Base-by-base conservation (phyloP, 2,888 invertebrate species). In the Furcula furcula region DNA sequence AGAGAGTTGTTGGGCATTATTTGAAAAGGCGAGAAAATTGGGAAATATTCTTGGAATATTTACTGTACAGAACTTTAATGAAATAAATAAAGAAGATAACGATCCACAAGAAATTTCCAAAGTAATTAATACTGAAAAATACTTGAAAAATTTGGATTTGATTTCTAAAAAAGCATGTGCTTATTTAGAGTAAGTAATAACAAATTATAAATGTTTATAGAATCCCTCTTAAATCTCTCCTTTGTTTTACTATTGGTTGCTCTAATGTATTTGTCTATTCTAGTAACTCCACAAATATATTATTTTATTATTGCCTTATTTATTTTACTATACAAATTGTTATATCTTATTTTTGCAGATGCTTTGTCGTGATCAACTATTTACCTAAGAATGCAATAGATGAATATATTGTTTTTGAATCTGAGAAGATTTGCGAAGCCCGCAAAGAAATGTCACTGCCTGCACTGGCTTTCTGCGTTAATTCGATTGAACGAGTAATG, bases 21-120 rank as follows among this genome's bases (percentile, higher is more conserved):
- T 75, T 2, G 61, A 52, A 34, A 60, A 67, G 26, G 62, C 43
- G n/a, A 28, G 38, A 3, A 63, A 66, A 44, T 50, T 65, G 33
- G 74, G 69, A 7, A 47, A 61, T 15, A 44, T 76, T 33, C 34
- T 53, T 12, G 70, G 74, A n/a, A 60, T 76, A 37, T 71, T 71
- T 36, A 42, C 73, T 29, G 54, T 69, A 18, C 59, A 66, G 33
- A 57, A 59, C 40, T 49, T 48, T 13, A 30, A 40, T 9, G 33
- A 43, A 7, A 35, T 36, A 26, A 7, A 10, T n/a, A 34, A 36
- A 11, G 26, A 36, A 13, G 31, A 46, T 25, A 42, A 30, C 23
- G 39, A 47, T 12, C 40, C 60, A 14, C 42, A 55, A 33, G 53
- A 52, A 28, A 57, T 73, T 21, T 34, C 42, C 4, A 58, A 59